Evolutionary conservation across 2,888 invertebrate genomes (phyloP).

Genomic region (Parnassius glacialis): DNA sequence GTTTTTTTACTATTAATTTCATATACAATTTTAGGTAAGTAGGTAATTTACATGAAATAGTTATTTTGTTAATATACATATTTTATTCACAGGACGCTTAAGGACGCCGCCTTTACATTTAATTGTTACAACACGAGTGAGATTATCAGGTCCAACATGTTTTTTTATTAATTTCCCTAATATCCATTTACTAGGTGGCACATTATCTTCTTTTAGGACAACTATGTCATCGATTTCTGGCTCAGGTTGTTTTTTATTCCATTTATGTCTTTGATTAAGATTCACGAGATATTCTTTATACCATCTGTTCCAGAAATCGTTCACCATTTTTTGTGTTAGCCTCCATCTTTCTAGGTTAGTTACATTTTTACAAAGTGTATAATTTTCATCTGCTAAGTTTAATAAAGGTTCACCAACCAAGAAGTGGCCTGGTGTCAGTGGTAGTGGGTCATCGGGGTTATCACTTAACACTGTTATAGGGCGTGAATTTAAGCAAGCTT

Average conservation of each 20-base stretch:
- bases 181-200: slow-evolving; percentile 31
- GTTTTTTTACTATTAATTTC: too few relatives aligned
- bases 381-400: background rate
- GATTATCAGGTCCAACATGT: background rate
- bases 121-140: slow-evolving; percentile 10
- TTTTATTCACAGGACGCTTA: slow-evolving; percentile 5
- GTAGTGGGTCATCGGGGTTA: background rate
- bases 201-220: slow-evolving; percentile 29
- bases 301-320: slow-evolving; percentile 35
- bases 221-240: slow-evolving; percentile 30
- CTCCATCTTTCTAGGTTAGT: slow-evolving; percentile 29
- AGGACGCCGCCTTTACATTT: background rate
- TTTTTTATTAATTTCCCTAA: slow-evolving; percentile 26
- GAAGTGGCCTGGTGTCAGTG: too few relatives aligned
- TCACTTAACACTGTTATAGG: slow-evolving; percentile 28
- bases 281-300: slow-evolving; percentile 32
- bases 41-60: too few relatives aligned
- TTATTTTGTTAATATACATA: slow-evolving; percentile 2
- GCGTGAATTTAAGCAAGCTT: slow-evolving; percentile 33
- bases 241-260: slow-evolving; percentile 24
- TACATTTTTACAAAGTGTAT: slow-evolving; percentile 7
- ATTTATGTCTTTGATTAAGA: slow-evolving; percentile 30
- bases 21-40: too few relatives aligned
- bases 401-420: too few relatives aligned
- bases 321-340: slow-evolving; percentile 32